Conservation (phyloP, 2,888 invertebrate genomes). For the Schizotus pectinicornis region DNA sequence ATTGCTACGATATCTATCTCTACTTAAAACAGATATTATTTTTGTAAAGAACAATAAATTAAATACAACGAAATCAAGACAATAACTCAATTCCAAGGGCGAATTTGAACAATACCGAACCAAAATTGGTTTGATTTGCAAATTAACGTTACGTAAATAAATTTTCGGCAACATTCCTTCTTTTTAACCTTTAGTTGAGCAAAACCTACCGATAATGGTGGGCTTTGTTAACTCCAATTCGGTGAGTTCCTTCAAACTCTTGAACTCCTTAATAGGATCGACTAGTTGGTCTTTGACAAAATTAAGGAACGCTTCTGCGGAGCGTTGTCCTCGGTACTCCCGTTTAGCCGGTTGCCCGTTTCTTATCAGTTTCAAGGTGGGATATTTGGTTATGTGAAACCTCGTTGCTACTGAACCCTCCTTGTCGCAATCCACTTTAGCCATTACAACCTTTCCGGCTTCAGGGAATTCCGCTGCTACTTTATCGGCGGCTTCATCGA, state of each 20-base stretch:
- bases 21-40: background rate
- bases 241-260: slow-evolving; percentile 73
- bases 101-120: too few species aligned
- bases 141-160: too few species aligned
- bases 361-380: slow-evolving; percentile 93
- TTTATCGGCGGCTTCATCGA: slow-evolving; percentile 93
- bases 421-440: slow-evolving; percentile 96
- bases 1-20: background rate
- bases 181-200: too few species aligned
- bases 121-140: too few species aligned
- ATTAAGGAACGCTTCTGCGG: slow-evolving; percentile 86
- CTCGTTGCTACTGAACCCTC: slow-evolving; percentile 86
- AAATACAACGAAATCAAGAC: background rate
- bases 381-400: slow-evolving; percentile 98
- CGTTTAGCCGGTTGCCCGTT: slow-evolving; percentile 90
- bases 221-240: slow-evolving; percentile 80
- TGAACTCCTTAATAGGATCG: slow-evolving; percentile 83
- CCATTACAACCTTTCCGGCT: slow-evolving; percentile 87
- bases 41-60: background rate
- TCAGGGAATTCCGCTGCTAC: slow-evolving; percentile 80
- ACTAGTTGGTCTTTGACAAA: slow-evolving; percentile 86
- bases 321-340: slow-evolving; percentile 89
- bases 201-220: slow-evolving; percentile 76
- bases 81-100: too few species aligned
- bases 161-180: background rate